Evolutionary conservation across 2,888 invertebrate genomes (phyloP), one percentile per base, ranked within the genome.

Genomic region (Drosophila parthenogenetica): DNA sequence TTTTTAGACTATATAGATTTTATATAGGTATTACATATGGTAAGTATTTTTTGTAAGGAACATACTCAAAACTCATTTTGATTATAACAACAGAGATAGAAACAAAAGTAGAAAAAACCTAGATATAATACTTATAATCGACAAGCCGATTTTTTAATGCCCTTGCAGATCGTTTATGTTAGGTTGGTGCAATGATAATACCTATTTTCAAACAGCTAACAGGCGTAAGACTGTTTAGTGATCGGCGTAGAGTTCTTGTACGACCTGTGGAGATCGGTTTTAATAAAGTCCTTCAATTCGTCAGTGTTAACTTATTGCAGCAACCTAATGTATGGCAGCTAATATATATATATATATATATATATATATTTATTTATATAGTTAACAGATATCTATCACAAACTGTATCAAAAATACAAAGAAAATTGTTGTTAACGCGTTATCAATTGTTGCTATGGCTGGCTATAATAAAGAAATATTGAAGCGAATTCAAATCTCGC

Each of bases 1-100:
- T 62, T 49, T 53, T 62, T 49, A 50, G 25, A 45, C 37, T n/a
- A 17, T 42, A 32, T 54, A 4, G 42, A 40, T 25, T 50, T 40
- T 66, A 22, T 48, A 32, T 43, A 17, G 35, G 35, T 39, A 25
- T 66, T 58, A 16, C 13, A 66, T 66, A 53, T 50, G 49, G 55
- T 69, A 69, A 58, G 40, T 68, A 61, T 63, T 50, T 63, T 50
- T 32, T 62, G 63, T 66, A 71, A 71, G 70, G 75, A 72, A 74
- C 72, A 76, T 70, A 59, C 45, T 49, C 39, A 60, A 57, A 53
- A 58, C 49, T 22, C 22, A 61, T 57, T 55, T 64, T 25, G 40
- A 55, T 67, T 53, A 42, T 45, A 62, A 68, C 57, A 73, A 57
- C 59, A 51, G 51, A 58, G 51, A 59, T 35, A 25, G 49, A 50